Base-by-base conservation (phyloP, 2,113 vertebrate species). In the Saguinus imperator region DNA sequence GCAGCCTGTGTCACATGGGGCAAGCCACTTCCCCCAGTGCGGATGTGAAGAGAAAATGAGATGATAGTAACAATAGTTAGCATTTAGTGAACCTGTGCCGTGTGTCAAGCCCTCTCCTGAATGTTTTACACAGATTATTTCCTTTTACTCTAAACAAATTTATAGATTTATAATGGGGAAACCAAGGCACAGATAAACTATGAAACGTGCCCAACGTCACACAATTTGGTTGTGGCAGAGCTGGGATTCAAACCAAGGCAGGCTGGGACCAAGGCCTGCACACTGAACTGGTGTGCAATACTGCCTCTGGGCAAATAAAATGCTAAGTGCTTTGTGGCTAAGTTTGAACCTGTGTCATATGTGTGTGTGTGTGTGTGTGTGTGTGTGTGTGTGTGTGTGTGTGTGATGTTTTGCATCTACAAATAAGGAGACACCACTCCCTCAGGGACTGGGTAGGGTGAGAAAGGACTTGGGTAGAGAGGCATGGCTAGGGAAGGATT, bases 251-350 rank as follows among this genome's bases (percentile, higher is more conserved):
- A 66, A 55, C 45, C 1, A 29, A 52, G 52, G 32, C 86, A 16
- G 72, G 40, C 75, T n/a, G 29, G 8, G 32, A 20, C 55, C 52
- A 25, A 43, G 70, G 48, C 23, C 48, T 70, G 64, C 10, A 9
- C n/a, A 8, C 4, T 2, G 37, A 23, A 5, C 10, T 16, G 4
- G n/a, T 13, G 23, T 10, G 48, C 1, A 12, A 0, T 21, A 9
- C 10, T 14, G 64, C 72, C 8, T 81, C 89, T 18, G 40, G 58
- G 50, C 27, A 23, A 82, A 72, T 11, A 2, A 32, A 1, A 4
- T 32, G 66, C 73, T 77, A 12, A 1, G 6, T 0, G 10, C 45
- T 70, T 11, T 7, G 11, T 0, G 13, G 43, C 48, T 57, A n/a
- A 8, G 77, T 17, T 35, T 29, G 66, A 52, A 13, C n/a, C 50